Evolutionary conservation across 2,113 vertebrate species (phyloP), one percentile per base, ranked within the genome.

Genomic region (Calyptommatus sinebrachiatus): DNA sequence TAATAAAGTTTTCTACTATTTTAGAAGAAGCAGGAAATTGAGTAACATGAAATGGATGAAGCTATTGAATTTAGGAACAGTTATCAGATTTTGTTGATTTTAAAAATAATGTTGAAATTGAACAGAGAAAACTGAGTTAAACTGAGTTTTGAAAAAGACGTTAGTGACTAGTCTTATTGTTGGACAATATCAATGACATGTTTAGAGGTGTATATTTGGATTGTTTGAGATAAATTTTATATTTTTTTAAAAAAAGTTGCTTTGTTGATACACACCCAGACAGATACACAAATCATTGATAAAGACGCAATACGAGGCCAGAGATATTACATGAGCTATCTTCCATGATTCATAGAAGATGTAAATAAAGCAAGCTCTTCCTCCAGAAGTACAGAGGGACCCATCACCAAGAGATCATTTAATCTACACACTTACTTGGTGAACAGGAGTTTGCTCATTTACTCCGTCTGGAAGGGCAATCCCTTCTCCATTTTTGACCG

Each of bases 391-490:
- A 22, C n/a, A 79, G 50, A 7, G 9, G 46, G 81, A 45, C 84
- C 93, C 92, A 74, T 70, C 93, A 92, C 91, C 91, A 77, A 76
- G 61, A 31, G 35, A 85, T 5, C 28, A 65, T 68, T 9, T 83
- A 65, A 24, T 22, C 71, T 76, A 75, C 60, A 67, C 89, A 95
- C 95, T 96, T 94, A 94, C 92, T 74, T 94, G 93, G 84, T 61
- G 60, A 35, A 18, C 72, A 83, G 90, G 77, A 78, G 86, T 88
- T 85, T 89, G 91, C 63, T 48, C 91, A 68, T 86, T 84, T 88
- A 83, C 67, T 70, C 91, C 91, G 84, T 90, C 90, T 0, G 87
- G 22, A 26, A 62, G 81, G 83, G 84, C 29, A 82, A 21, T 83
- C 57, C 88, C 91, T 89, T 70, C 91, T 81, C 85, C 90, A 80